Conservation (phyloP, 2,888 invertebrate species). For the Drepana falcataria region DNA sequence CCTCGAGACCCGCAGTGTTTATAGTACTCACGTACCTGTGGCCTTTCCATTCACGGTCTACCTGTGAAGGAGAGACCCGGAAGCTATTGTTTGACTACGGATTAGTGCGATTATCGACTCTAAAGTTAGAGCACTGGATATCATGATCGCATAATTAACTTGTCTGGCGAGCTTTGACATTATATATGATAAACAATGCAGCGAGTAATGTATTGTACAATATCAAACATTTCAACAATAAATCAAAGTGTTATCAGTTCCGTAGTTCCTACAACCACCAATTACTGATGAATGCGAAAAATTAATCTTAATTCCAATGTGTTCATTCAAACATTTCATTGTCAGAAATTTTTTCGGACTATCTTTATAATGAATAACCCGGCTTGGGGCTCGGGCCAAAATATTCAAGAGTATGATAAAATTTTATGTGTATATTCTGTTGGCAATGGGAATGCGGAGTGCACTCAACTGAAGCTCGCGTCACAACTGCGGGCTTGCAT, state of each 20-base stretch:
- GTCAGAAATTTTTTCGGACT: conserved; percentile 12
- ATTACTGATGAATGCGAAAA: conserved; percentile 11
- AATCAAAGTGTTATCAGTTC: not conserved
- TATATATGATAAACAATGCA: no score
- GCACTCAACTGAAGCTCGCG: conserved; percentile 5
- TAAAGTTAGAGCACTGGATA: not conserved
- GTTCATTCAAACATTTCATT: conserved; percentile 15
- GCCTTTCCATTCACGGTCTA: conserved; percentile 27
- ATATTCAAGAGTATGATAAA: conserved; percentile 5
- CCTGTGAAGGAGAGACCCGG: conserved; percentile 35
- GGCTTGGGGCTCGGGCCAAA: conserved; percentile 1
- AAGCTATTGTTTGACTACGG: conserved; percentile 32
- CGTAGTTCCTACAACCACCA: conserved; percentile 6
- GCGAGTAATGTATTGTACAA: no score
- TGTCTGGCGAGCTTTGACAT: no score
- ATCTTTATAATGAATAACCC: conserved; percentile 9
- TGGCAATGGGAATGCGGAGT: conserved; percentile 3
- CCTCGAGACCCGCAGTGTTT: conserved; percentile 35
- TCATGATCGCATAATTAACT: no score
- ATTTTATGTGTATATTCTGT: conserved; percentile 4
- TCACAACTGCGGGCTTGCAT: conserved; percentile 5
- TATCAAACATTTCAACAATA: not conserved
- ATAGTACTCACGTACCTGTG: conserved; percentile 14
- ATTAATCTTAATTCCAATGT: conserved; percentile 18
- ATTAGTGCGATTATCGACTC: conserved; percentile 12